Evolutionary conservation across 2,797 vertebrate genomes (phyloP), one percentile per base, ranked within the genome.

Genomic region (Numenius phaeopus): DNA sequence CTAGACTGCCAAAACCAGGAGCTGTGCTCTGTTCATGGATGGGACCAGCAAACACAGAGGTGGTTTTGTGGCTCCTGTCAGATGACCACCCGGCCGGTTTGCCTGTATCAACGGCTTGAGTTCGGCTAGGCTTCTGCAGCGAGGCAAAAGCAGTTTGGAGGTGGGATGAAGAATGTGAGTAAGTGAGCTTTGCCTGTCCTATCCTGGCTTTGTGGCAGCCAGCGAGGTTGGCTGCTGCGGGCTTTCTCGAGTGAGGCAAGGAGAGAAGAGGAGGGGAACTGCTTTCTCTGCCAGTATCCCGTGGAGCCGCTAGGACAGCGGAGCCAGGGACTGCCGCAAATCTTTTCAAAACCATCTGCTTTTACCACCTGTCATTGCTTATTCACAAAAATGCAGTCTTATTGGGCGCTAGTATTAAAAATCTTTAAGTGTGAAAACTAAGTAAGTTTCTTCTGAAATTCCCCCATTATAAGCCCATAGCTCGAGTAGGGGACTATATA

Each of bases 341-440:
- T 92, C 90, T 82, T 93, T 80, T 77, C 81, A 85, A 96, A 96
- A 96, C 96, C 90, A 94, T 93, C 92, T 97, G 95, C 64, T 95
- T 96, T 94, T 94, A 52, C 89, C 96, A 96, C 90, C 90, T 97
- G 96, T 87, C 90, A 84, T 50, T 95, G 78, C 75, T 84, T 96
- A 80, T 91, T 96, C 90, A 42, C 47, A 75, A 93, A 73, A 69
- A 39, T 0, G 1, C 16, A 9, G 20, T 82, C 50, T 52, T 83
- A 30, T 14, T 70, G 59, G 50, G 30, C 59, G 52, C 62, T 66
- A 37, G 13, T 52, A 50, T 92, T 90, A 76, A 82, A 95, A 94
- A 58, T 71, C 34, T 66, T 12, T 22, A 84, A 70, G 21, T 81
- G 29, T 37, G 47, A 69, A 86, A 93, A 23, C 52, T 44, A 17